phyloP scores from a whole-genome alignment of 53 echinoderm and acorn worm genomes.

The Pentamera pediparva region DNA sequence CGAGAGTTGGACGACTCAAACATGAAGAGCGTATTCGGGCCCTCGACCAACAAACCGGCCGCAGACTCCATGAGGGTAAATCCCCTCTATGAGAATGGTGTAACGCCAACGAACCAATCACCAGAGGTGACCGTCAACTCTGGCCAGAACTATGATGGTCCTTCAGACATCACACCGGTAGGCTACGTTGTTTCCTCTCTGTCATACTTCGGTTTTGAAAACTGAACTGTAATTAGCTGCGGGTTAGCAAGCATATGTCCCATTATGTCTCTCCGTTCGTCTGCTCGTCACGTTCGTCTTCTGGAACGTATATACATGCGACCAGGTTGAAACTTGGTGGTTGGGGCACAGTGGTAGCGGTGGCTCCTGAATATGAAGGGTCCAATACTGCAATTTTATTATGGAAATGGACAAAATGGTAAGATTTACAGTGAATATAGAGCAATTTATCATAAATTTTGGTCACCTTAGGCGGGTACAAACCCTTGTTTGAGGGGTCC shows the following conservation, averaged over 20 bases:
- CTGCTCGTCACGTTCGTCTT: too few relatives aligned
- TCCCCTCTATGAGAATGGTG: slow-evolving; percentile 16
- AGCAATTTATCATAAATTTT: not conserved
- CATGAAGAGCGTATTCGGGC: slow-evolving; percentile 21
- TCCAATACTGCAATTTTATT: not conserved
- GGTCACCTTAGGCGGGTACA: not conserved
- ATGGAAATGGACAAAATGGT: not conserved
- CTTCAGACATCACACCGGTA: not conserved
- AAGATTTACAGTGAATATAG: not conserved
- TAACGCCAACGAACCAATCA: not conserved
- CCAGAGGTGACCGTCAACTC: too few relatives aligned
- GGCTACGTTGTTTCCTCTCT: not conserved
- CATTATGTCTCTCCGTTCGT: too few relatives aligned
- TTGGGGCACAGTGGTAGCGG: too few relatives aligned
- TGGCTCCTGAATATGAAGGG: not conserved
- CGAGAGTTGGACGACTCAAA: slow-evolving; percentile 26
- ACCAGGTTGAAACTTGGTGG: too few relatives aligned
- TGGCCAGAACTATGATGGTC: slow-evolving; percentile 10
- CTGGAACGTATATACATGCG: too few relatives aligned
- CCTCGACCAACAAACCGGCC: not conserved
- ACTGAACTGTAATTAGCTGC: too few relatives aligned
- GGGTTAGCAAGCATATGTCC: too few relatives aligned
- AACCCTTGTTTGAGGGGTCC: too few relatives aligned
- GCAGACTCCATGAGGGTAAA: slow-evolving; percentile 26
- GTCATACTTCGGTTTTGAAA: too few relatives aligned